Conservation (phyloP, 2,888 invertebrate genomes). For the Melanotus villosus region DNA sequence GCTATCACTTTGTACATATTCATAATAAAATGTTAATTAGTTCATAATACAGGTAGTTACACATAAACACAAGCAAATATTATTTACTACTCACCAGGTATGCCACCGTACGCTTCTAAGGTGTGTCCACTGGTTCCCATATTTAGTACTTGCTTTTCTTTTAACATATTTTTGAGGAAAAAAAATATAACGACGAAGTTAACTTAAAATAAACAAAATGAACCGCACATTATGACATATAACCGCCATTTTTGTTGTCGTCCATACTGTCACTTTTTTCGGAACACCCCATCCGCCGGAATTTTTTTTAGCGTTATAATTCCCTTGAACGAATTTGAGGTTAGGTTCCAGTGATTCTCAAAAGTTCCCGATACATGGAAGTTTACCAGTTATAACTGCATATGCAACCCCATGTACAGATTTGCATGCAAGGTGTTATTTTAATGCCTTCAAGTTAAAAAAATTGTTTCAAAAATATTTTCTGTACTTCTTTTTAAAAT, state of each 20-base stretch:
- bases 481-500: too few relatives aligned
- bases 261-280: background rate
- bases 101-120: constrained; percentile 54
- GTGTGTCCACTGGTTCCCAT: constrained; percentile 65
- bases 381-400: background rate
- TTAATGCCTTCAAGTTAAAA: too few relatives aligned
- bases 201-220: background rate
- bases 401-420: too few relatives aligned
- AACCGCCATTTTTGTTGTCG: background rate
- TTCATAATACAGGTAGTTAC: background rate
- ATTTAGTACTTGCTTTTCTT: constrained; percentile 55
- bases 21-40: background rate
- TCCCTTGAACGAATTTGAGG: too few relatives aligned
- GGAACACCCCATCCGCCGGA: too few relatives aligned
- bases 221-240: background rate
- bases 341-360: too few relatives aligned
- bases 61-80: background rate
- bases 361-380: background rate
- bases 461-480: too few relatives aligned
- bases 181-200: background rate
- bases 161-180: constrained; percentile 55
- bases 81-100: constrained; percentile 27
- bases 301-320: too few relatives aligned
- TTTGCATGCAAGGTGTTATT: too few relatives aligned
- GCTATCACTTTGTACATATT: too few relatives aligned